Evolutionary conservation across 2,797 vertebrate genomes (phyloP).

Genomic region (Harpagifer antarcticus): DNA sequence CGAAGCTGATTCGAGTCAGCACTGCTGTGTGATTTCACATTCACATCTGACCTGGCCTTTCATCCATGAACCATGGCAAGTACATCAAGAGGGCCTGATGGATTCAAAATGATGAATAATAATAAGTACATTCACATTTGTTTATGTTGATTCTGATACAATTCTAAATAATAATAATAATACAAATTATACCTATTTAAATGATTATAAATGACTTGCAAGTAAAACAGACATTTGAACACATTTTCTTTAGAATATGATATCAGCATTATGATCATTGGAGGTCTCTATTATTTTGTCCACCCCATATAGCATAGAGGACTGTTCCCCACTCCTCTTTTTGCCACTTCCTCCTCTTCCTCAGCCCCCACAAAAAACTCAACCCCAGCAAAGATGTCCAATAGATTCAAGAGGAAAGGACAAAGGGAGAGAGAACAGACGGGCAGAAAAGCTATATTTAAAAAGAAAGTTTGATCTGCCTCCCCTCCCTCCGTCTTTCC

Average conservation of each 20-base stretch:
- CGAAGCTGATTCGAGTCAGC: background rate
- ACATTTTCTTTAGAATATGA: background rate
- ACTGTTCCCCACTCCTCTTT: background rate
- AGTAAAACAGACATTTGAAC: background rate
- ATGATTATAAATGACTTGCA: no score
- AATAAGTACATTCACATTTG: background rate
- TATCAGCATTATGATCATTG: background rate
- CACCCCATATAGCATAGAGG: constrained; percentile 11
- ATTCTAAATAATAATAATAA: background rate
- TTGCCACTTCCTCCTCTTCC: background rate
- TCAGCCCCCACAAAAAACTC: background rate
- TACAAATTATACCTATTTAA: no score
- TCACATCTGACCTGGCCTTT: background rate
- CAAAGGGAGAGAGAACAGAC: constrained; percentile 22
- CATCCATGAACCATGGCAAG: background rate
- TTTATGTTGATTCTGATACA: background rate
- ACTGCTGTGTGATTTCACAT: background rate
- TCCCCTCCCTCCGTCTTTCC: constrained; percentile 21
- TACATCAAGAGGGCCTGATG: background rate
- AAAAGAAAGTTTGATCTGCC: constrained; percentile 48
- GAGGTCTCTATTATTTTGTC: constrained; percentile 30
- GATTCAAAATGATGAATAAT: background rate
- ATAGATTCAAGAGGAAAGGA: constrained; percentile 39
- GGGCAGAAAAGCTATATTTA: constrained; percentile 58
- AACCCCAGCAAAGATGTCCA: constrained; percentile 44